These are phyloP conservation scores for Astur gentilis DNA, from an alignment of 2,113 vertebrate genomes.

Conservation along the genomic window DNA sequence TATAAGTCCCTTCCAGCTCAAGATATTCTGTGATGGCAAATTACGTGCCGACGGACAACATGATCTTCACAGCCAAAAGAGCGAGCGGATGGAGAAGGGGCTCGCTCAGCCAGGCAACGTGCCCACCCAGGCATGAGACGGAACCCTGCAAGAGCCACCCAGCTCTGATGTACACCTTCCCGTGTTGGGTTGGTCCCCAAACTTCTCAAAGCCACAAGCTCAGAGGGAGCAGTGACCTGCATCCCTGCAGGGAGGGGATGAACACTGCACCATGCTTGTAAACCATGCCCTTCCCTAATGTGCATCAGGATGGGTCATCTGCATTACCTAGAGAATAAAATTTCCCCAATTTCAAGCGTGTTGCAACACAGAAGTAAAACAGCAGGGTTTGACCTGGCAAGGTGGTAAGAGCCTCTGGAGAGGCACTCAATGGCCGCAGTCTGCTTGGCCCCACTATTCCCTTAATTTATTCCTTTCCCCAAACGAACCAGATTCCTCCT, in stretches of 20 bases:
- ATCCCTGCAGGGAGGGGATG: neutral
- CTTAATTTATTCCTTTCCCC: neutral
- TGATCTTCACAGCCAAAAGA: neutral
- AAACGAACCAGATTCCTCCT: neutral
- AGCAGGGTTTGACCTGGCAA: neutral
- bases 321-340: rapidly evolving
- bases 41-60: neutral
- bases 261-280: rapidly evolving
- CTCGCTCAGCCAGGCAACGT: neutral
- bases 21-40: neutral
- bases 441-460: neutral
- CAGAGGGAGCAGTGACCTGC: neutral
- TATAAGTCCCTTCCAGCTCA: rapidly evolving
- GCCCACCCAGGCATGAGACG: rapidly evolving
- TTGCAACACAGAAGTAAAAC: neutral
- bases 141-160: neutral
- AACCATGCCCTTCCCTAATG: rapidly evolving
- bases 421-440: rapidly evolving
- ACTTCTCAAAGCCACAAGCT: neutral
- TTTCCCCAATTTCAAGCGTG: rapidly evolving
- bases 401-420: neutral
- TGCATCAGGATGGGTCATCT: rapidly evolving
- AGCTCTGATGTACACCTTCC: neutral
- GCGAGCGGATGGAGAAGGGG: neutral
- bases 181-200: neutral